A percentile compares a stretch with the other conserved stretches of the same genome.
Evolutionary conservation across 2,113 vertebrate species (phyloP).

Genomic region (Pica pica): DNA sequence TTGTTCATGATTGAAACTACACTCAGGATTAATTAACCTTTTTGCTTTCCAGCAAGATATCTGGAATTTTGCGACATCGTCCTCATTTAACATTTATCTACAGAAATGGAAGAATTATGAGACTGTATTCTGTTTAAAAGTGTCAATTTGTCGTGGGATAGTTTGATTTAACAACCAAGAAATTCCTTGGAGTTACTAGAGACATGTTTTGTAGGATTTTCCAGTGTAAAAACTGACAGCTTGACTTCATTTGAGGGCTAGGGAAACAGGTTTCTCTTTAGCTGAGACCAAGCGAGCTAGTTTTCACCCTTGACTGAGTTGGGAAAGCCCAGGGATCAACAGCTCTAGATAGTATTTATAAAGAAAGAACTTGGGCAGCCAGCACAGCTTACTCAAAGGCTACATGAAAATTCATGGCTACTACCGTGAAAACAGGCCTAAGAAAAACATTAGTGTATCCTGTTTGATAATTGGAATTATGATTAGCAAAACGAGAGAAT

Average conservation of each 20-base stretch:
- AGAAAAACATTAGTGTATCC: neutral
- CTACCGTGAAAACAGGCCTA: neutral
- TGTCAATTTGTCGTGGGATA: neutral
- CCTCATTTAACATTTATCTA: neutral
- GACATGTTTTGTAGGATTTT: neutral
- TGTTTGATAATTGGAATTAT: neutral
- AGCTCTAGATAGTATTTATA: neutral
- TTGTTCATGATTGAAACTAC: neutral
- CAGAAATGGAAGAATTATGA: neutral
- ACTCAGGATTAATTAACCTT: neutral
- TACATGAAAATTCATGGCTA: neutral
- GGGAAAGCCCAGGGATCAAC: neutral
- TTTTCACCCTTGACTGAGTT: neutral
- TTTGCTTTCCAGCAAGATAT: slow-evolving; percentile 9
- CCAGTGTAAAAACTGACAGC: neutral
- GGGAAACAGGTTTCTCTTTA: neutral
- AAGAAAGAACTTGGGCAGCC: neutral
- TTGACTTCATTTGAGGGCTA: neutral
- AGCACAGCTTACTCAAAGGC: neutral
- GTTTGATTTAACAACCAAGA: neutral
- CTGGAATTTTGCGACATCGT: neutral
- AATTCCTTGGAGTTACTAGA: neutral
- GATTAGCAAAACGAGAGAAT: neutral
- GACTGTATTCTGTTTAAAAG: neutral
- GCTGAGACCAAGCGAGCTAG: neutral